Evolutionary conservation across 2,113 vertebrate species (phyloP), one percentile per base, ranked within the genome.

Genomic region (Lanius ludovicianus): DNA sequence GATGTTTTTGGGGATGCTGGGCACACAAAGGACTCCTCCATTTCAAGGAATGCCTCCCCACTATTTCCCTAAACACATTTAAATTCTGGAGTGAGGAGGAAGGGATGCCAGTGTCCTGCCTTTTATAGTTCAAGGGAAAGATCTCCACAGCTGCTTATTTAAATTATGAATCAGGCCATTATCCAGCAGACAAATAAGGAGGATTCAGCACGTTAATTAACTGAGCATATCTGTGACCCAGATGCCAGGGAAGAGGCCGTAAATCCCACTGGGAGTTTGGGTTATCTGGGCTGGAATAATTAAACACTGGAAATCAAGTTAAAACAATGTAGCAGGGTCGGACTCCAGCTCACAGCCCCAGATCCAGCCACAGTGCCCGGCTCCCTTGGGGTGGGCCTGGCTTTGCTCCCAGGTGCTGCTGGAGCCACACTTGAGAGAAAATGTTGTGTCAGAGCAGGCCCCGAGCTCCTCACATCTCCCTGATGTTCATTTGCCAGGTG

Each of bases 181-280:
- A 97, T 96, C 96, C 68, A 95, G 90, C 84, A 95, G 94, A 96
- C 96, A 97, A 97, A 94, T 71, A 94, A 91, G 85, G 69, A 91
- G 94, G 12, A 25, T 93, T 74, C 92, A 96, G 92, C 68, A 81
- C 93, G 19, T 97, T 97, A 98, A 98, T 98, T 98, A 97, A 97
- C 96, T 49, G 90, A 94, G 93, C 56, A 5, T 94, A 92, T 97
- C 95, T 97, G 84, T 97, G 97, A 97, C 97, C 97, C 97, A 98
- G 97, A 97, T 95, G 95, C 95, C 97, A 84, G 94, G 83, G 87
- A 94, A 96, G 90, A 30, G 57, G 76, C 92, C 69, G 65, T 55
- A 85, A 96, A 96, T 87, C 96, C 91, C 87, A 41, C n/a, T 15
- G 52, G 78, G 94, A 96, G 68, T 76, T 69, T 10, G 37, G 74